These are phyloP conservation scores for Papilio polytes DNA, from an alignment of 1,140 invertebrate species.

Conservation along the genomic window DNA sequence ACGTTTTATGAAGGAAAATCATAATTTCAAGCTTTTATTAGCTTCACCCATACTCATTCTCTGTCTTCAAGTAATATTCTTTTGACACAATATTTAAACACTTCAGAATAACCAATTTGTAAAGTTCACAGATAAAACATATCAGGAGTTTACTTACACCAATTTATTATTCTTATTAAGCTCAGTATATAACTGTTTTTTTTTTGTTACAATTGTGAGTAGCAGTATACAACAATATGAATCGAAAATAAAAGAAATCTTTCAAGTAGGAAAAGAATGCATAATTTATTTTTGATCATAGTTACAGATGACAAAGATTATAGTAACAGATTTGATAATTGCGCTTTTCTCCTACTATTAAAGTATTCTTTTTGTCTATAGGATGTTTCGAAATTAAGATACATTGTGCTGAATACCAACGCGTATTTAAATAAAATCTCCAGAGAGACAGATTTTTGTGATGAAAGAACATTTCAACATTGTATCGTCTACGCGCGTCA, in stretches of 20 bases:
- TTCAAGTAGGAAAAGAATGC: not conserved
- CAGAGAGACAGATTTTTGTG: constrained; percentile 30
- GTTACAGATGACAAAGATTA: too few species aligned
- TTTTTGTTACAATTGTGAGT: too few species aligned
- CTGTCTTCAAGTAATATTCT: not conserved
- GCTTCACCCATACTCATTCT: not conserved
- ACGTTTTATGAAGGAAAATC: not conserved
- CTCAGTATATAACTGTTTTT: too few species aligned
- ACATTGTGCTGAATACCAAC: not conserved
- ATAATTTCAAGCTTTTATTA: constrained; percentile 13
- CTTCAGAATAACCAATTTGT: not conserved
- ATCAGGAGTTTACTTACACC: not conserved
- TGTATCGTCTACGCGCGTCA: constrained; percentile 61
- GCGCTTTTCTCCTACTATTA: not conserved
- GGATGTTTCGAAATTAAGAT: not conserved
- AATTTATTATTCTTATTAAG: too few species aligned
- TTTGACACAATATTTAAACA: not conserved
- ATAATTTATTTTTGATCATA: not conserved
- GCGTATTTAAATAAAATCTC: constrained; percentile 9
- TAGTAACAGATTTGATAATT: too few species aligned
- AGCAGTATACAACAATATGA: too few species aligned
- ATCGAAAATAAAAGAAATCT: not conserved
- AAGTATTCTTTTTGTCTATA: not conserved
- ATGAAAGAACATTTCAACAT: constrained; percentile 44
- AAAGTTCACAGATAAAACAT: not conserved